phyloP scores from a whole-genome alignment of 2,797 vertebrate genomes.

The Streptopelia turtur region DNA sequence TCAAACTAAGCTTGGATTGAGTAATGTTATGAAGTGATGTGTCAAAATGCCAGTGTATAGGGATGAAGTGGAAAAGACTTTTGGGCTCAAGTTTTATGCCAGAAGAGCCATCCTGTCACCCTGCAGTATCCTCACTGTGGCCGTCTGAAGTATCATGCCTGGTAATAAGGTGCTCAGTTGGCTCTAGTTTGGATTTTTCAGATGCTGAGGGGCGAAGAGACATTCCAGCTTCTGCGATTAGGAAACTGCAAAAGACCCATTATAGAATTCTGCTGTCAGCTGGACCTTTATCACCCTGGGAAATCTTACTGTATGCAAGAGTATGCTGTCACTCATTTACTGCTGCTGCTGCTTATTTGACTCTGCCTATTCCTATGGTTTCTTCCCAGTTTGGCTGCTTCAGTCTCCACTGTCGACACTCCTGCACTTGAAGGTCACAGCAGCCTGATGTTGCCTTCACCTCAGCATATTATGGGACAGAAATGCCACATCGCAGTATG shows the following conservation, averaged over 20 bases:
- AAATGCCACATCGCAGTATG: not conserved
- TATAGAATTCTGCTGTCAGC: slow-evolving; percentile 1
- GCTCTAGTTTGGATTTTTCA: not conserved
- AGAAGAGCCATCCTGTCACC: not conserved
- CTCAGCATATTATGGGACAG: not conserved
- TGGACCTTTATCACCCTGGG: slow-evolving; percentile 10
- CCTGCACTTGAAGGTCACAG: not conserved
- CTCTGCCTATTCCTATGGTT: not conserved
- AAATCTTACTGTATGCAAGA: not conserved
- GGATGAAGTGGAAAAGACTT: not conserved
- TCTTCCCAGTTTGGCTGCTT: not conserved
- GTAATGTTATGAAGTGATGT: not conserved
- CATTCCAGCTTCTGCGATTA: not conserved
- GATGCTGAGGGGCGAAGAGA: not conserved
- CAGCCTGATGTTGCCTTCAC: not conserved
- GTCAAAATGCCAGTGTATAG: not conserved
- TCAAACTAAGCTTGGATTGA: not conserved
- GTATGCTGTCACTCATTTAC: not conserved
- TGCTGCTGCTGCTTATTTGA: not conserved
- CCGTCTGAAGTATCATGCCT: not conserved
- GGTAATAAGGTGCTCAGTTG: not conserved
- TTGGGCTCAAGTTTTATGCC: not conserved
- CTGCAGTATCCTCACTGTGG: not conserved
- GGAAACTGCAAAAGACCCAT: not conserved
- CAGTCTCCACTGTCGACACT: not conserved